Evolutionary conservation across 1,140 invertebrate species (phyloP).

Genomic region (Condylostylus longicornis): DNA sequence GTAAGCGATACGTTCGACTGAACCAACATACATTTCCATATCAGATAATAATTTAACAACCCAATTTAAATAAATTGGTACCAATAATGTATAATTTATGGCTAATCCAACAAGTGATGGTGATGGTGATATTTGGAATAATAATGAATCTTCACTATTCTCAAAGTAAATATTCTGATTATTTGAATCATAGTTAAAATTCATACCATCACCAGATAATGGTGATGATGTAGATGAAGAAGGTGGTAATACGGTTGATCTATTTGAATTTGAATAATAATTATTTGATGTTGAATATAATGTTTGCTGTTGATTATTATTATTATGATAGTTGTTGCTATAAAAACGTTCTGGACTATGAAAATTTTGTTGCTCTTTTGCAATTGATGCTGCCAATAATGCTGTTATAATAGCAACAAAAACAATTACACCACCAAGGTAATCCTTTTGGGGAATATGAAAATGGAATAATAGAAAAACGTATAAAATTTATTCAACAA

Average conservation of each 20-base stretch:
- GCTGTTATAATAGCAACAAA: constrained; percentile 53
- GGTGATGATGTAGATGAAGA: constrained; percentile 11
- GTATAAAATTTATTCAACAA: too few relatives aligned
- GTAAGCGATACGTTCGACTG: constrained; percentile 52
- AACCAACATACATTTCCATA: constrained; percentile 63
- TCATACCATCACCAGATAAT: too few relatives aligned
- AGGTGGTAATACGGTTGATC: constrained; percentile 10
- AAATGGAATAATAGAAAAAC: constrained; percentile 9
- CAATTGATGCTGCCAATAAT: constrained; percentile 38
- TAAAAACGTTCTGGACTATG: constrained; percentile 19
- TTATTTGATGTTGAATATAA: background rate
- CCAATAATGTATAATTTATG: constrained; percentile 63
- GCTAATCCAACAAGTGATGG: constrained; percentile 52
- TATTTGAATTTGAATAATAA: constrained; percentile 16
- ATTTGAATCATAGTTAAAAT: too few relatives aligned
- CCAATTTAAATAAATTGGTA: constrained; percentile 69
- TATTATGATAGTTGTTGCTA: constrained; percentile 9
- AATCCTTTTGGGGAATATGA: constrained; percentile 51
- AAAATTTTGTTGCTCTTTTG: constrained; percentile 5
- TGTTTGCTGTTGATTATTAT: background rate
- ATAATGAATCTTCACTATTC: too few relatives aligned
- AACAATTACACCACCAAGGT: constrained; percentile 61
- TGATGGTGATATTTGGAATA: constrained; percentile 40
- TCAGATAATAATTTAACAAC: constrained; percentile 65
- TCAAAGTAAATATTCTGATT: too few relatives aligned